Base-by-base conservation (phyloP, 2,888 invertebrate genomes). In the Tetramorium bicarinatum region DNA sequence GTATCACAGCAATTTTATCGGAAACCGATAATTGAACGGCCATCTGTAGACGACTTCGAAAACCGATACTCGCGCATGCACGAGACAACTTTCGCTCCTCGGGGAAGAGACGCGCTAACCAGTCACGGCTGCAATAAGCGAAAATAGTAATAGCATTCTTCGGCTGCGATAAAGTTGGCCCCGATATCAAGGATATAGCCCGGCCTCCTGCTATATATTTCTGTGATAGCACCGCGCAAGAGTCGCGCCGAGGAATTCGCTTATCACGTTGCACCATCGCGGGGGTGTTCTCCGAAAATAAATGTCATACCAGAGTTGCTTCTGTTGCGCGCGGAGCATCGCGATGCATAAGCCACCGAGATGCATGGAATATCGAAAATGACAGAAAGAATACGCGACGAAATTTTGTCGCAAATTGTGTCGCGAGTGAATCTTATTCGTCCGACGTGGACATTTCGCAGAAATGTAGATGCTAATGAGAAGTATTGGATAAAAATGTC, bases 11-110 rank as follows among this genome's bases (percentile, higher is more conserved):
- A 72, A 80, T 80, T 80, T 80, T 80, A 80, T 80, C 72, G 79
- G 25, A 80, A 80, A 80, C 79, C 79, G 72, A 80, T 80, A 80
- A 80, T 80, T 80, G 79, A 80, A 80, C 79, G 79, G 59, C 79
- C 59, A 47, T 72, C 79, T 71, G 59, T 80, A 25, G 79, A 80
- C 47, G 72, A 80, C 79, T 80, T 80, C 71, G 79, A 72, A 72
- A 80, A 25, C 71, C 72, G 72, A 80, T 72, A 72, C 54, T 56
- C 59, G 79, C 18, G 71, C 79, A 79, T 79, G 79, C 72, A 72
- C 72, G 59, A 72, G 47, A 80, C 79, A 72, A 80, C 72, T 80
- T 72, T 80, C 79, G 79, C 59, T 79, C 34, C 56, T 13, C 59
- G 18, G 59, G 25, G 13, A 38, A 38, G 21, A 18, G 72, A 61